Evolutionary conservation across 2,113 vertebrate species (phyloP).

Genomic region (Seriola quinqueradiata): DNA sequence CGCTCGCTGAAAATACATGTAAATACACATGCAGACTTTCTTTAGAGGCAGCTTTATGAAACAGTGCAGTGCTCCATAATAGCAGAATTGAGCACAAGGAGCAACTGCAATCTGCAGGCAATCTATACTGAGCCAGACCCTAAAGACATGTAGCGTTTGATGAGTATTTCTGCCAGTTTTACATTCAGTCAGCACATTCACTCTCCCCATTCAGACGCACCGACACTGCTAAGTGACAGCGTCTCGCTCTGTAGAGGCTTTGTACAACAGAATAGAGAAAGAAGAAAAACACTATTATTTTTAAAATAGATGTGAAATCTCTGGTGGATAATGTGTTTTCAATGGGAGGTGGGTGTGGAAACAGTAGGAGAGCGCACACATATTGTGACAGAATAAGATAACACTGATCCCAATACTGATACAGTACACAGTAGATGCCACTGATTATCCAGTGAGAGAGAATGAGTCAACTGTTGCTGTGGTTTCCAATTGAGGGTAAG

Average conservation of each 20-base stretch:
- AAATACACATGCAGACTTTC: conserved; percentile 63
- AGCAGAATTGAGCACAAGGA: conserved; percentile 80
- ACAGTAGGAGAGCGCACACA: conserved; percentile 74
- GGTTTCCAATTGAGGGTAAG: conserved; percentile 63
- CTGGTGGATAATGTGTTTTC: conserved; percentile 80
- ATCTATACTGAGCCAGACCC: conserved; percentile 83
- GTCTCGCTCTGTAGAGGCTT: conserved; percentile 73
- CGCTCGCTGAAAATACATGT: conserved; percentile 61
- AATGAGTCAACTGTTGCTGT: conserved; percentile 81
- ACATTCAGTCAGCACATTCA: conserved; percentile 83
- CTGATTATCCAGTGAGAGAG: conserved; percentile 76
- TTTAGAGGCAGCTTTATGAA: conserved; percentile 65
- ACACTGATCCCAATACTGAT: conserved; percentile 74
- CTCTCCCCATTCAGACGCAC: conserved; percentile 74
- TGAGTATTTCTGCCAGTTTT: conserved; percentile 78
- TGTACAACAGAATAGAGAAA: conserved; percentile 66
- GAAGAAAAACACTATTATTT: conserved; percentile 79
- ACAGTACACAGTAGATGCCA: conserved; percentile 69
- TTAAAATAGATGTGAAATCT: conserved; percentile 84
- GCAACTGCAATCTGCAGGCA: conserved; percentile 83
- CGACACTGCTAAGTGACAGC: conserved; percentile 82
- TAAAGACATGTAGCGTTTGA: conserved; percentile 82
- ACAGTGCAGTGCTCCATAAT: conserved; percentile 73
- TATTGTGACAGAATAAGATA: conserved; percentile 75
- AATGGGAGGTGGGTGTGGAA: conserved; percentile 79